Conservation (phyloP, 2,888 invertebrate species). For the Troides aeacus region DNA sequence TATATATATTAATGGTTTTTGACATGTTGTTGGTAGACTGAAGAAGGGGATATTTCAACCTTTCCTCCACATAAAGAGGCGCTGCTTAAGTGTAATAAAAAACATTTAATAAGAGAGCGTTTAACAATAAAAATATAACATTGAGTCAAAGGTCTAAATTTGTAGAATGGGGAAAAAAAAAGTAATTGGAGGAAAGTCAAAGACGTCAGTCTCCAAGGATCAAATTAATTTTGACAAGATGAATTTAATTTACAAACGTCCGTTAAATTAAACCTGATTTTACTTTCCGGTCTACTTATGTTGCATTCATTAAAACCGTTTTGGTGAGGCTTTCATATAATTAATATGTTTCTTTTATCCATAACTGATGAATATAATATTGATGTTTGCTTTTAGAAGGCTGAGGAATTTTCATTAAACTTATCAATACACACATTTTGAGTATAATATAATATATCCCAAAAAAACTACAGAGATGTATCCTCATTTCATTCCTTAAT, state of each 20-base stretch:
- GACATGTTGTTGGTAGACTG: no score
- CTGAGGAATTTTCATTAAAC: no score
- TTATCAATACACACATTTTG: no score
- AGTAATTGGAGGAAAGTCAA: slow-evolving; percentile 1
- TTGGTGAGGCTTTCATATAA: background rate
- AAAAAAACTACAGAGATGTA: no score
- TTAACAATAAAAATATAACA: background rate
- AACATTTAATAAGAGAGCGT: no score
- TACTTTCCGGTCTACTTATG: background rate
- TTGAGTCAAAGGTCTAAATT: background rate
- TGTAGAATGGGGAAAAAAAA: background rate
- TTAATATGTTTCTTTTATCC: background rate
- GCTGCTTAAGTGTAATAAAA: no score
- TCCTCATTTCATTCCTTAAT: no score
- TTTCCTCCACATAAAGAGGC: no score
- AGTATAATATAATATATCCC: no score
- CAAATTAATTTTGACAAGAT: slow-evolving; percentile 5
- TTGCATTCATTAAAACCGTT: background rate
- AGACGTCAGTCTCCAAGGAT: background rate
- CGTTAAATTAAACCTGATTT: background rate
- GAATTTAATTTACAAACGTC: slow-evolving; percentile 1
- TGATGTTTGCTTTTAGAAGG: no score
- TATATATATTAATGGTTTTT: no score
- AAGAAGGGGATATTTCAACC: no score
- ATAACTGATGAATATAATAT: background rate